Conservation (phyloP, 2,797 vertebrate genomes). For the Cyclopterus lumpus region DNA sequence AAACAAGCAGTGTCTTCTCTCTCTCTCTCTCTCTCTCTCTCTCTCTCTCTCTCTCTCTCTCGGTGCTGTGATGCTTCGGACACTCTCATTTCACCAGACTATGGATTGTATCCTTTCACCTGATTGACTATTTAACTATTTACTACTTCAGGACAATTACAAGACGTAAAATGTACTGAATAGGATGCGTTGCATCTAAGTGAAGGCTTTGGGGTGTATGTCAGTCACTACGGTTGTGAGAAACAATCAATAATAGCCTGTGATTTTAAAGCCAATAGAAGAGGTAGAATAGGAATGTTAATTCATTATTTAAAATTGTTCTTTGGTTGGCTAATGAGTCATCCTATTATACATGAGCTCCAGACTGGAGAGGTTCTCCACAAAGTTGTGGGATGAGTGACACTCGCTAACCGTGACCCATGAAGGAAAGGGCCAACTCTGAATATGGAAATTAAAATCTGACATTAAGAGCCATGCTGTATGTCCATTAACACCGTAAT, state of each 20-base stretch:
- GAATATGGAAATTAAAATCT: constrained; percentile 53
- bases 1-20: background rate
- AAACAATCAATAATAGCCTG: background rate
- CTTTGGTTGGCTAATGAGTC: constrained; percentile 28
- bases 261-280: constrained; percentile 5
- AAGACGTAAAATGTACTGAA: background rate
- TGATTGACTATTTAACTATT: background rate
- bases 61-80: background rate
- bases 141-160: background rate
- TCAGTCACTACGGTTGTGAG: background rate
- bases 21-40: background rate
- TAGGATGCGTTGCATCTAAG: too few relatives aligned
- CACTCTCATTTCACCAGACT: background rate
- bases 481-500: constrained; percentile 39
- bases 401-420: constrained; percentile 35
- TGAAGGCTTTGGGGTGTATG: background rate
- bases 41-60: too few relatives aligned
- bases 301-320: constrained; percentile 15
- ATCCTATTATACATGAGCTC: constrained; percentile 12
- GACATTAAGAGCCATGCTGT: constrained; percentile 27
- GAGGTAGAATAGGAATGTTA: background rate
- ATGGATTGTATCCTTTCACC: constrained; percentile 1
- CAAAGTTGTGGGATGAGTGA: constrained; percentile 32
- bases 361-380: constrained; percentile 26
- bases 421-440: constrained; percentile 32